These are phyloP conservation scores for Drepana arcuata DNA, from an alignment of 1,140 invertebrate species.

Conservation along the genomic window DNA sequence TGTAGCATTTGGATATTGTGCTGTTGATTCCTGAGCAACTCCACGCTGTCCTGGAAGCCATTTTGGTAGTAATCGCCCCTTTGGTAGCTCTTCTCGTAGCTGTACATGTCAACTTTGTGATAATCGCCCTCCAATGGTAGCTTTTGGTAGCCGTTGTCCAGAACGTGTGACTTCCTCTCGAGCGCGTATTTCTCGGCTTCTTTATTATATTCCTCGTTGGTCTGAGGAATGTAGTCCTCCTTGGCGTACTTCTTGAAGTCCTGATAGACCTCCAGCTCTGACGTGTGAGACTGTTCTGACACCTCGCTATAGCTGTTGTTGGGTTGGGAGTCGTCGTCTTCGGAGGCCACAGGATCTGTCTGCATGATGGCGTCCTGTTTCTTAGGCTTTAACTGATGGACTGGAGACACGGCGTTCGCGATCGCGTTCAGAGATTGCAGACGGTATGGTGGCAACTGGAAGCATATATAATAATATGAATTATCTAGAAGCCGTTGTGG, in stretches of 20 bases:
- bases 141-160: conserved; percentile 40
- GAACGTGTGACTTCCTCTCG: conserved; percentile 37
- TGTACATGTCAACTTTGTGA: conserved; percentile 33
- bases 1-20: conserved; percentile 46
- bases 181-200: conserved; percentile 57
- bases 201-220: conserved; percentile 57
- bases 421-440: conserved; percentile 30
- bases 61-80: conserved; percentile 22
- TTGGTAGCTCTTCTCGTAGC: conserved; percentile 23
- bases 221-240: conserved; percentile 51
- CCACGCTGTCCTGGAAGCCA: conserved; percentile 37
- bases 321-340: conserved; percentile 41
- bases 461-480: conserved; percentile 7
- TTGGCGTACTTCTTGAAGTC: too few relatives aligned
- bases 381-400: conserved; percentile 23
- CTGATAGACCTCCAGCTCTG: too few relatives aligned
- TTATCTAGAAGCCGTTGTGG: too few relatives aligned
- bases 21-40: conserved; percentile 48
- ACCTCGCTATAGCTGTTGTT: conserved; percentile 33
- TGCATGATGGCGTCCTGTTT: conserved; percentile 63
- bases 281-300: too few relatives aligned
- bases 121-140: conserved; percentile 18
- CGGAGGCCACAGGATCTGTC: conserved; percentile 44
- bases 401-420: conserved; percentile 22
- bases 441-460: conserved; percentile 34